Conservation (phyloP, 1,140 invertebrate genomes). For the Lucilia cuprina region DNA sequence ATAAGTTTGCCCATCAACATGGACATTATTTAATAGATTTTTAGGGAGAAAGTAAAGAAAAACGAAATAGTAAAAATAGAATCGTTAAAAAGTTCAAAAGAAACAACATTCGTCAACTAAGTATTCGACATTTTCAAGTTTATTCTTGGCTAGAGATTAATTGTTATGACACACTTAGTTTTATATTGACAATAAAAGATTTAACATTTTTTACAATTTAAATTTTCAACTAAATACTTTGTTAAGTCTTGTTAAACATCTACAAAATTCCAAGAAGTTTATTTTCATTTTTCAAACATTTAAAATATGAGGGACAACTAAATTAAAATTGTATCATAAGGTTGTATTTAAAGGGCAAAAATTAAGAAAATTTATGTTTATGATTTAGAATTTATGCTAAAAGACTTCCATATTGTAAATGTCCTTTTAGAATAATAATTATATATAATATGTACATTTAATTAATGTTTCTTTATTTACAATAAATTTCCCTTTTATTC, state of each 20-base stretch:
- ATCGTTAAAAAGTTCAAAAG: not conserved
- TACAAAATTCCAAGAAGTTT: not conserved
- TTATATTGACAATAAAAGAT: not conserved
- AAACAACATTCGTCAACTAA: not conserved
- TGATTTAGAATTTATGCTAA: no score
- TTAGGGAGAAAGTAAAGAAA: not conserved
- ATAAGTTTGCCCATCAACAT: not conserved
- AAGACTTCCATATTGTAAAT: no score
- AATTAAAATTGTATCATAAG: not conserved
- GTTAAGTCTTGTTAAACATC: not conserved
- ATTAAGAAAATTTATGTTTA: no score
- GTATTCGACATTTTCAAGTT: not conserved
- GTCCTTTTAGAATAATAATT: no score
- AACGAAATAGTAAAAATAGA: not conserved
- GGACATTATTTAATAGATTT: not conserved
- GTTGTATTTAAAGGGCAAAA: no score
- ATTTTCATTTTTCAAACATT: not conserved
- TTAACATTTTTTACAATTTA: not conserved
- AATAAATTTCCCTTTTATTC: no score
- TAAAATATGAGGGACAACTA: not conserved
- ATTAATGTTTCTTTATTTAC: no score
- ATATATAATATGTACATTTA: no score
- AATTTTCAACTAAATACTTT: not conserved
- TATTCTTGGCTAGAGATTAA: conserved; percentile 2
- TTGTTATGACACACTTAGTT: not conserved